These are phyloP conservation scores for Sandelia bainsii DNA, from an alignment of 2,797 vertebrate genomes.

Conservation along the genomic window DNA sequence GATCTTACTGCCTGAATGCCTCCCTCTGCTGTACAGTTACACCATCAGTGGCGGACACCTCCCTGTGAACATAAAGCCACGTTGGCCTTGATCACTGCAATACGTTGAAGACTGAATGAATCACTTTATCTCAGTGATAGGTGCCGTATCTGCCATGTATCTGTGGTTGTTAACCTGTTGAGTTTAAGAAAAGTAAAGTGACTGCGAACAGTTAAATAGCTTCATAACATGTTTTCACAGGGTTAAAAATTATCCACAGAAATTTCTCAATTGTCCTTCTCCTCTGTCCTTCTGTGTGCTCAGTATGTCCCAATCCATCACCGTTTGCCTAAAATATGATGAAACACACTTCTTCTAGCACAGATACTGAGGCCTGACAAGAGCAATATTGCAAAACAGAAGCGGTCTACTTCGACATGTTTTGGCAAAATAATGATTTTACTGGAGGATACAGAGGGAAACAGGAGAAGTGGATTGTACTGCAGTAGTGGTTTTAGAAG, in stretches of 20 bases:
- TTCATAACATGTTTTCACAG: too few relatives aligned
- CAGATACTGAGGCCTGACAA: background rate
- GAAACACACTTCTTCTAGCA: background rate
- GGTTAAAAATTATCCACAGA: background rate
- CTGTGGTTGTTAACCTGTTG: background rate
- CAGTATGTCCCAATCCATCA: background rate
- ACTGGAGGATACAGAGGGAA: background rate
- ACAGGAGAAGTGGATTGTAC: background rate
- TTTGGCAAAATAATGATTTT: background rate
- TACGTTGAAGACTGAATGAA: background rate
- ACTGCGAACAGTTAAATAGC: background rate
- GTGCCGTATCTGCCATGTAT: too few relatives aligned
- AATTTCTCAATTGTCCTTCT: background rate
- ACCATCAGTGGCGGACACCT: conserved; percentile 39
- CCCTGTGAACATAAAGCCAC: conserved; percentile 40
- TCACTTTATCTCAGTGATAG: background rate
- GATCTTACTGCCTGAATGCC: conserved; percentile 16
- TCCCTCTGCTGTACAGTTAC: conserved; percentile 54
- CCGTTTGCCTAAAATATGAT: background rate
- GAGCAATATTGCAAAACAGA: background rate
- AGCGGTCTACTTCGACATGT: background rate
- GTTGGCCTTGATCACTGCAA: background rate
- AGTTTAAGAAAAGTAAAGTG: background rate
- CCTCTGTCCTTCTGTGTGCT: background rate
- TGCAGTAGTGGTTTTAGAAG: background rate